A percentile compares a stretch with the other conserved stretches of the same genome.
Evolutionary conservation across 2,113 vertebrate genomes (phyloP).

Genomic region (Talpa occidentalis): DNA sequence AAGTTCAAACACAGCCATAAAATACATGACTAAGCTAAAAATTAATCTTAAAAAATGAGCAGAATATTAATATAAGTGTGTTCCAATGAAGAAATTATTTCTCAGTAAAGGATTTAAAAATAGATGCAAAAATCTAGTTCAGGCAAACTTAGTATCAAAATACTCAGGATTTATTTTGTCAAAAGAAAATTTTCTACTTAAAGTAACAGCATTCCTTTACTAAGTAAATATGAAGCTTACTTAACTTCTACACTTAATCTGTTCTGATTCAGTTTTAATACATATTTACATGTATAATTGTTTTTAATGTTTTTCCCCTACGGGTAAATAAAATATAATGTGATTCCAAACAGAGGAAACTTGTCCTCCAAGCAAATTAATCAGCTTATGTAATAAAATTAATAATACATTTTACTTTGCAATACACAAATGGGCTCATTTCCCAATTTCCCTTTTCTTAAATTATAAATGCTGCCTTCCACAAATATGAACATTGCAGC

Average conservation of each 20-base stretch:
- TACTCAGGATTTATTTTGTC: constrained; percentile 60
- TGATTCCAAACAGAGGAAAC: constrained; percentile 55
- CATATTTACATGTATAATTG: constrained; percentile 72
- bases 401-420: constrained; percentile 73
- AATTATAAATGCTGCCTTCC: constrained; percentile 66
- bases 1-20: constrained; percentile 4
- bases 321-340: constrained; percentile 66
- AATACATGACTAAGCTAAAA: constrained; percentile 24
- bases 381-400: constrained; percentile 71
- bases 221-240: constrained; percentile 57
- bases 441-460: constrained; percentile 59
- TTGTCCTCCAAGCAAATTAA: constrained; percentile 64
- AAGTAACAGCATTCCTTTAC: constrained; percentile 47
- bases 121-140: constrained; percentile 47
- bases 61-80: constrained; percentile 22
- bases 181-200: constrained; percentile 57
- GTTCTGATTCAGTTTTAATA: constrained; percentile 59
- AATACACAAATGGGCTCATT: constrained; percentile 64
- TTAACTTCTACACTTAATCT: constrained; percentile 65
- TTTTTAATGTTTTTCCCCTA: constrained; percentile 68
- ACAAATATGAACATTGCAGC: constrained; percentile 18
- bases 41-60: constrained; percentile 57
- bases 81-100: constrained; percentile 44
- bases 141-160: constrained; percentile 12
- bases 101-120: constrained; percentile 51